phyloP scores from a whole-genome alignment of 2,888 invertebrate genomes.

The Corythucha ciliata region DNA sequence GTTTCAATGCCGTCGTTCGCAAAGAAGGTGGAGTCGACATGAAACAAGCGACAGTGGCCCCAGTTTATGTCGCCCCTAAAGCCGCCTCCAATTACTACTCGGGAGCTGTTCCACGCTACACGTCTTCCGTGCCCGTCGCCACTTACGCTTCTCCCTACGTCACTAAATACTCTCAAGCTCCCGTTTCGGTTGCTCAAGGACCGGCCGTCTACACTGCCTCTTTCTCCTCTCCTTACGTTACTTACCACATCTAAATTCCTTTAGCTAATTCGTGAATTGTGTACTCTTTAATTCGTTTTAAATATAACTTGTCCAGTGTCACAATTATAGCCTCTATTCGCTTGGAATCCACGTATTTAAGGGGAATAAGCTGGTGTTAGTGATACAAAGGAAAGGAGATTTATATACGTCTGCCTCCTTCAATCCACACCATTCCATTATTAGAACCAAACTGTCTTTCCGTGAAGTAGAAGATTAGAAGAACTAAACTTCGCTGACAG shows the following conservation, averaged over 20 bases:
- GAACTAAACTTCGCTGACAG: too few relatives aligned
- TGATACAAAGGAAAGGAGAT: too few relatives aligned
- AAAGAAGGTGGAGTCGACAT: conserved; percentile 27
- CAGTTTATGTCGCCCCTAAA: conserved; percentile 28
- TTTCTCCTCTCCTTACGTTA: conserved; percentile 20
- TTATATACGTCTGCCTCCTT: too few relatives aligned
- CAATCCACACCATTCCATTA: too few relatives aligned
- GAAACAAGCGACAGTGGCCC: too few relatives aligned
- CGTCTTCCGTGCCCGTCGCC: conserved; percentile 1
- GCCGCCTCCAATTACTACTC: conserved; percentile 11
- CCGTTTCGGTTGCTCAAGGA: conserved; percentile 14
- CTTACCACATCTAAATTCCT: conserved; percentile 20
- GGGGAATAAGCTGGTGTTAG: too few relatives aligned
- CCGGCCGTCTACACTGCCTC: conserved; percentile 21
- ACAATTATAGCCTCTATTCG: too few relatives aligned
- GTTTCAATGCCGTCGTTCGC: conserved; percentile 31
- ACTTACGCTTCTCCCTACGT: conserved; percentile 13
- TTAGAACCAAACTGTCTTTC: too few relatives aligned
- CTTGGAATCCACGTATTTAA: too few relatives aligned
- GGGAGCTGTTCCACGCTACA: conserved; percentile 1
- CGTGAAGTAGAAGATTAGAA: too few relatives aligned
- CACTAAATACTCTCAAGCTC: conserved; percentile 5
- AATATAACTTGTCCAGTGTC: too few relatives aligned
- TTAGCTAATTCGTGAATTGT: background rate
- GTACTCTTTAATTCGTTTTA: too few relatives aligned